Percentiles rank a stretch among this genome's conserved stretches.
Evolutionary conservation across 2,797 vertebrate species (phyloP).

Genomic region (Lepilemur ruficaudatus): DNA sequence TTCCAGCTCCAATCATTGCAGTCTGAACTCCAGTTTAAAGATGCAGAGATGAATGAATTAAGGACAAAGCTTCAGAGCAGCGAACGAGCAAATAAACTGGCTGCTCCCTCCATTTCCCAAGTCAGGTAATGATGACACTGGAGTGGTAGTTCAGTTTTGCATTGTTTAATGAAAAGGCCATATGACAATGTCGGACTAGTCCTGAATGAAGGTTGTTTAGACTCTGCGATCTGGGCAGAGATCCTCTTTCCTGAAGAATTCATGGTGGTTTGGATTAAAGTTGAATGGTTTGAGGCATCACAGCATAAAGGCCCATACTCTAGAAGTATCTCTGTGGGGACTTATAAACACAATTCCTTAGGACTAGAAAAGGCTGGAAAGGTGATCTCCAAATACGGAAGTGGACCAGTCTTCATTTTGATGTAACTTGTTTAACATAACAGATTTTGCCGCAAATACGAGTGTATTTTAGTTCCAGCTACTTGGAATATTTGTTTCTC

Average conservation of each 20-base stretch:
- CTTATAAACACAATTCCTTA: background rate
- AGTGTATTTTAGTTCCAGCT: background rate
- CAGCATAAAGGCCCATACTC: background rate
- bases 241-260: background rate
- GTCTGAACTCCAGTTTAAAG: slow-evolving; percentile 97
- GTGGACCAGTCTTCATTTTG: background rate
- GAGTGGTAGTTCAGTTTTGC: background rate
- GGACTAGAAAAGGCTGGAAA: background rate
- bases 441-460: background rate
- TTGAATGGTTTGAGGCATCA: background rate
- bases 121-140: slow-evolving; percentile 84
- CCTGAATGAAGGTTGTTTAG: background rate
- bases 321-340: background rate
- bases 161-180: background rate
- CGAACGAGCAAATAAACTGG: slow-evolving; percentile 85
- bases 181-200: background rate
- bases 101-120: slow-evolving; percentile 65
- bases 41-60: slow-evolving; percentile 96
- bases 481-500: background rate
- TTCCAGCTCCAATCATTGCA: slow-evolving; percentile 93
- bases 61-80: slow-evolving; percentile 89
- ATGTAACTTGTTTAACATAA: slow-evolving; percentile 1
- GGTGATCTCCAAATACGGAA: background rate
- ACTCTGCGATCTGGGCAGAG: background rate
- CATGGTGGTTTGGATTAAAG: background rate